These are phyloP conservation scores for Dolichoris vasculosae DNA, from an alignment of 1,140 invertebrate genomes.

Conservation along the genomic window DNA sequence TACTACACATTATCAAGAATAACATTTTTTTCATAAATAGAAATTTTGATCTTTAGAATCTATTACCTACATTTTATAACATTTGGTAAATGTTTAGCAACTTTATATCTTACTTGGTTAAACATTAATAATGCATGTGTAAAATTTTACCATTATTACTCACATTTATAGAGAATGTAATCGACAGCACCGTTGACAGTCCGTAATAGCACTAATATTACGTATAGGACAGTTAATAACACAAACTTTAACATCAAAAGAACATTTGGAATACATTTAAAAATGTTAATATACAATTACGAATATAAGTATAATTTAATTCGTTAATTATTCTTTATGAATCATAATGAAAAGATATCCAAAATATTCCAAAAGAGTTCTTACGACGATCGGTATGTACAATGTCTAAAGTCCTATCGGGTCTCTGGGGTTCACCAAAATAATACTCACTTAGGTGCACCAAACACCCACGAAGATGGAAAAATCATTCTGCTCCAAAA, in stretches of 20 bases:
- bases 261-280: constrained; percentile 4
- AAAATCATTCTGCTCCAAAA: constrained; percentile 12
- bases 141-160: constrained; percentile 35
- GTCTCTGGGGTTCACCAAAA: constrained; percentile 3
- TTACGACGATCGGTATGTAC: constrained; percentile 4
- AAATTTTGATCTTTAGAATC: neutral
- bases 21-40: neutral
- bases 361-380: constrained; percentile 2
- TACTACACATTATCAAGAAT: neutral
- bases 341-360: too few relatives aligned
- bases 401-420: constrained; percentile 20
- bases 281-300: too few relatives aligned
- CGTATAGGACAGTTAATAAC: constrained; percentile 8
- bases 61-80: neutral
- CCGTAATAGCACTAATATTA: constrained; percentile 14
- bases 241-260: constrained; percentile 16
- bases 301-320: too few relatives aligned
- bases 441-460: constrained; percentile 42
- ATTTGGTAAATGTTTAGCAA: neutral
- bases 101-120: neutral
- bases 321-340: too few relatives aligned
- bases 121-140: constrained; percentile 9
- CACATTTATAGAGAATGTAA: constrained; percentile 42
- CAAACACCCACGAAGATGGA: constrained; percentile 28
- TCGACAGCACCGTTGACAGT: constrained; percentile 32